These are phyloP conservation scores for Cynaeus angustus DNA, from an alignment of 2,888 invertebrate species.

Conservation along the genomic window DNA sequence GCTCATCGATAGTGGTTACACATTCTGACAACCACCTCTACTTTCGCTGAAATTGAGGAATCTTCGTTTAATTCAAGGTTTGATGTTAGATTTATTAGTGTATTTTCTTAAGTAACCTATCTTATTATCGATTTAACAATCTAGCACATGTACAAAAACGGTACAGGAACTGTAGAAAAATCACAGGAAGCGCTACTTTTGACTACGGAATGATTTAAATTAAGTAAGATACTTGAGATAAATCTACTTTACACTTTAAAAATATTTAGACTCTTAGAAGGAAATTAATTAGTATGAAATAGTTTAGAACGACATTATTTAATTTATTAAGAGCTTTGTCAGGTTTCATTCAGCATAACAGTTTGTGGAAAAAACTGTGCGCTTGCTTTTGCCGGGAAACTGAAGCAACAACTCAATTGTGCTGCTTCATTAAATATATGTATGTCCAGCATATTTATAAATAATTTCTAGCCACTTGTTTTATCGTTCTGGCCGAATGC, in stretches of 20 bases:
- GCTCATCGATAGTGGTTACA: conserved; percentile 20
- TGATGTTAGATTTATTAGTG: conserved; percentile 10
- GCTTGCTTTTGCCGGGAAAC: conserved; percentile 4
- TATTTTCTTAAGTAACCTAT: neutral
- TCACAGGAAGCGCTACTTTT: too few species aligned
- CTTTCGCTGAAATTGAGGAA: neutral
- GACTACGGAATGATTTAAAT: too few species aligned
- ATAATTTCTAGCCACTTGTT: conserved; percentile 9
- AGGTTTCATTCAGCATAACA: too few species aligned
- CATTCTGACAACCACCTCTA: neutral
- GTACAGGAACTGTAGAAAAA: too few species aligned
- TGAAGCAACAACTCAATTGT: conserved; percentile 5
- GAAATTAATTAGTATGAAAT: too few species aligned
- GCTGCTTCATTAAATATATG: neutral
- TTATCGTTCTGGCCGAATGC: conserved; percentile 12
- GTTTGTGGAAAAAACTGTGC: too few species aligned
- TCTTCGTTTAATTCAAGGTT: conserved; percentile 21
- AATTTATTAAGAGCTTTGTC: too few species aligned
- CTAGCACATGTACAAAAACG: conserved; percentile 5
- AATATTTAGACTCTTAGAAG: too few species aligned
- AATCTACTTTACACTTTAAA: too few species aligned
- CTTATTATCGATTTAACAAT: conserved; percentile 24
- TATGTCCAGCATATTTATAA: neutral
- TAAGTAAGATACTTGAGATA: too few species aligned
- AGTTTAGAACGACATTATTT: too few species aligned